Percentiles rank a stretch among this genome's conserved stretches.
These are phyloP conservation scores for Arge pagana DNA, from an alignment of 2,888 invertebrate genomes.

Conservation along the genomic window DNA sequence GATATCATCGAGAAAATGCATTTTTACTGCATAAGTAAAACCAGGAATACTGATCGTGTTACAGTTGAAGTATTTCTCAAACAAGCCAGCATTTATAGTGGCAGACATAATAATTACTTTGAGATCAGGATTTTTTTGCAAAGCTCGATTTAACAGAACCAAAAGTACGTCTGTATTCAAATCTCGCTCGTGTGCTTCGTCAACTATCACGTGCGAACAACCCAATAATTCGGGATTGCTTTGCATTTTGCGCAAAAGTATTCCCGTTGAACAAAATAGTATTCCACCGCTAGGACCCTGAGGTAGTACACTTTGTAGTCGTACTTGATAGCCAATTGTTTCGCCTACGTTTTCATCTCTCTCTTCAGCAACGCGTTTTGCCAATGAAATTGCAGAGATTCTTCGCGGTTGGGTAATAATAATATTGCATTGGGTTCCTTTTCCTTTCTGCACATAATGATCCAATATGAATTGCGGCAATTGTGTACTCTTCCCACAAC, in stretches of 20 bases:
- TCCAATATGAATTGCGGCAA: constrained; percentile 69
- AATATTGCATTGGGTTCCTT: constrained; percentile 61
- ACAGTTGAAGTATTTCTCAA: constrained; percentile 64
- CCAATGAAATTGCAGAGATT: constrained; percentile 71
- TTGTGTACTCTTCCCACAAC: constrained; percentile 76
- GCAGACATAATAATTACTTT: constrained; percentile 76
- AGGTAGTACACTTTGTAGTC: constrained; percentile 62
- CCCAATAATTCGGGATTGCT: constrained; percentile 60
- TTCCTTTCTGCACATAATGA: constrained; percentile 55
- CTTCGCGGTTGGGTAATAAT: constrained; percentile 71
- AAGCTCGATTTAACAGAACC: constrained; percentile 63
- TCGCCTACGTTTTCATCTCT: constrained; percentile 68
- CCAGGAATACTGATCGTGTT: constrained; percentile 64
- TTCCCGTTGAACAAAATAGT: constrained; percentile 73
- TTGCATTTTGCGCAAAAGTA: constrained; percentile 61
- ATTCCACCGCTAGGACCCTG: constrained; percentile 63
- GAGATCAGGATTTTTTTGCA: constrained; percentile 62
- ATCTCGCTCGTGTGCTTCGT: constrained; percentile 76
- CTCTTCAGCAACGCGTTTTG: constrained; percentile 68
- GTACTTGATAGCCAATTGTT: constrained; percentile 71
- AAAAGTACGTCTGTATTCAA: constrained; percentile 71
- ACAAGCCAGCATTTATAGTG: constrained; percentile 68
- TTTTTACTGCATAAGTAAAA: constrained; percentile 65
- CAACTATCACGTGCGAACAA: constrained; percentile 71
- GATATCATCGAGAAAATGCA: constrained; percentile 64